Conservation (phyloP, 2,797 vertebrate species). For the Rachycentron canadum region DNA sequence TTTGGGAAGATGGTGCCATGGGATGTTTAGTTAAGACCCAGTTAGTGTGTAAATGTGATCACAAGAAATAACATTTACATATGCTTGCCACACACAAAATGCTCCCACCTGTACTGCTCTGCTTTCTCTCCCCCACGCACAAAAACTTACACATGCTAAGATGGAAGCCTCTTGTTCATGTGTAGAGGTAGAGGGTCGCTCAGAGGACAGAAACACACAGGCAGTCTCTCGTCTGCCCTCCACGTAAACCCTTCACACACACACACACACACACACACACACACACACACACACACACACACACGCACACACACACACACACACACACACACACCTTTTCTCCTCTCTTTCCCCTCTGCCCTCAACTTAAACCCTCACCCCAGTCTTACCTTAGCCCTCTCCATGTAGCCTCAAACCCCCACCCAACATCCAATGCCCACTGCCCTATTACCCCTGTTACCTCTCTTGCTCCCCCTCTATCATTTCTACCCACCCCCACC, state of each 20-base stretch:
- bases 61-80: too few species aligned
- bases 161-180: conserved; percentile 53
- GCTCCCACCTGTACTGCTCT: not conserved
- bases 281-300: conserved; percentile 31
- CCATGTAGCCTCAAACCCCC: conserved; percentile 70
- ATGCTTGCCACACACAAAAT: not conserved
- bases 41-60: not conserved
- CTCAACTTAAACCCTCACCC: conserved; percentile 84
- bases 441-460: conserved; percentile 58
- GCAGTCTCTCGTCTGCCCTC: conserved; percentile 73
- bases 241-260: conserved; percentile 63
- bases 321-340: conserved; percentile 55
- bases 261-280: not conserved
- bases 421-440: conserved; percentile 56
- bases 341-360: conserved; percentile 75
- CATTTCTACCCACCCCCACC: conserved; percentile 31
- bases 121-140: not conserved
- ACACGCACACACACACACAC: conserved; percentile 42
- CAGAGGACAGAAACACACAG: conserved; percentile 77
- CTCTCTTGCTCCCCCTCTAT: conserved; percentile 28
- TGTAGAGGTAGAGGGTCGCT: conserved; percentile 67
- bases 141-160: conserved; percentile 14
- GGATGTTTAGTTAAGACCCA: not conserved
- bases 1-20: not conserved
- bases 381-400: conserved; percentile 73